Evolutionary conservation across 2,888 invertebrate genomes (phyloP), one percentile per base, ranked within the genome.

Genomic region (Caenorhabditis sp.): DNA sequence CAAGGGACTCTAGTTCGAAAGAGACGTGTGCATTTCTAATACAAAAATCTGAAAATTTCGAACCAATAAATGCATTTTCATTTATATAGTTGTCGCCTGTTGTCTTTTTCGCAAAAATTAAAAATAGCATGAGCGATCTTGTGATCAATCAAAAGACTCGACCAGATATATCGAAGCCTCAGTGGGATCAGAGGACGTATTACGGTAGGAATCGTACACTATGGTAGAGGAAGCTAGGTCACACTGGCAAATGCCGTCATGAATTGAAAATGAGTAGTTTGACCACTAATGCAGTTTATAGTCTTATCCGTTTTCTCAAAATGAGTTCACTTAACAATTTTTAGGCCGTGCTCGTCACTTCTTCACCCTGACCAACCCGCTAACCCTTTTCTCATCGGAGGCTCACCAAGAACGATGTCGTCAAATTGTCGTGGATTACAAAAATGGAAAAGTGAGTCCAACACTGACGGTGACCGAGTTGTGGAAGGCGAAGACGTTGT

Each of bases 401-500:
- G 89, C 92, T 1, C 94, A 95, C 75, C 94, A 99, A 64, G 95
- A 97, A 47, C 94, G 95, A 61, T 96, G 98, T 0, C 95, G 95
- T 91, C 93, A 94, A 66, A 94, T 97, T 73, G 95, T 99, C 1
- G 93, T 94, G 1, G 94, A 95, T 91, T 97, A 96, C 94, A 96
- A 95, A 95, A 91, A 92, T 68, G 93, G 94, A 5, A 93, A 93
- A 80, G 87, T 92, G 44, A 75, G 93, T 41, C 88, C 92, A 95
- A 94, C 94, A 16, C 93, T 95, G 80, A 94, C 95, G 24, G 95
- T 95, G 84, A 95, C 96, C 64, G 95, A 96, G 86, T 92, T 99
- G 64, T 98, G 98, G 97, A 93, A 94, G 51, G 95, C 95, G 14
- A 99, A 99, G 93, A 95, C 96, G 91, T 93, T 98, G n/a, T 97